Evolutionary conservation across 2,888 invertebrate species (phyloP), one percentile per base, ranked within the genome.

Genomic region (Diarsia mendica): DNA sequence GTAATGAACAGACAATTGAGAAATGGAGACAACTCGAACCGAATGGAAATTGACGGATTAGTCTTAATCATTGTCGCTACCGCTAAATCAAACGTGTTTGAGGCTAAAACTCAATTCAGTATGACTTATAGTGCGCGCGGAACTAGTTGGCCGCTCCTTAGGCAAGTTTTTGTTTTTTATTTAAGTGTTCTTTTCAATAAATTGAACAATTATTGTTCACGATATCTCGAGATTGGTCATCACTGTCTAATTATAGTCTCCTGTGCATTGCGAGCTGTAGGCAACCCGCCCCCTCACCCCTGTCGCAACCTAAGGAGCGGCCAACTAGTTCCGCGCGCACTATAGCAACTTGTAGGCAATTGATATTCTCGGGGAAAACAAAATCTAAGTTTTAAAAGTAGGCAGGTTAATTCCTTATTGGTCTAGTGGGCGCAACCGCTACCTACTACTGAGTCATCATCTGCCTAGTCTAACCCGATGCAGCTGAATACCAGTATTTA

Each of bases 41-140:
- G 72, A 75, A 85, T 85, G 1, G 39, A 63, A 82, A 82, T 79
- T 11, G 18, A 46, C 46, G 49, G 23, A 73, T 84, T 82, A 69
- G 10, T 46, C 23, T 67, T 73, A 68, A 73, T 84, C 28, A 67
- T 55, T 61, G 11, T 65, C 48, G 53, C 6, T 66, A 63, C 8
- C 33, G 15, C 39, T 53, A 58, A 66, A 77, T 48, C 46, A 51
- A 67, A 73, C 39, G 51, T 61, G 63, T 69, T 72, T 64, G 49
- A 53, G 65, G 67, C 3, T 63, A 44, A 51, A n/a, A 15, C 9
- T 39, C 55, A 63, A 51, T 60, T 33, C 49, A 63, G 13, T 61
- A 46, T 28, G 9, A 15, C 11, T 53, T 5, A n/a, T n/a, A n/a
- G n/a, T n/a, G n/a, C n/a, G n/a, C n/a, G n/a, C n/a, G n/a, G n/a